phyloP scores from a whole-genome alignment of 2,797 vertebrate species.

The Helicolenus hilgendorfi region DNA sequence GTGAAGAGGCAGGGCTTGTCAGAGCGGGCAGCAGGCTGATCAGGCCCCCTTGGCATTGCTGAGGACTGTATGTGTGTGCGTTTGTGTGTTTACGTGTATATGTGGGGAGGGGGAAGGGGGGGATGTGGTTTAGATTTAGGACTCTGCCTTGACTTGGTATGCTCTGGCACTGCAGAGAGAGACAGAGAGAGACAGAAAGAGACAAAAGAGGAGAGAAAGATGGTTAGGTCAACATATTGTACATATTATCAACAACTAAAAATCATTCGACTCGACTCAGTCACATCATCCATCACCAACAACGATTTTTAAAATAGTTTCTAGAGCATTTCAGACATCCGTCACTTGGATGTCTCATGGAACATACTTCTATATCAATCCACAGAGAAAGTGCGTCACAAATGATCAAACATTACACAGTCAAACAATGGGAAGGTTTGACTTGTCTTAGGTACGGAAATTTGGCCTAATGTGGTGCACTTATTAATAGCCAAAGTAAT shows the following conservation, averaged over 20 bases:
- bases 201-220: background rate
- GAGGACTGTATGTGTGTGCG: slow-evolving; percentile 85
- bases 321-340: background rate
- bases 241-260: background rate
- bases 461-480: background rate
- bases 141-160: slow-evolving; percentile 92
- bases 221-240: background rate
- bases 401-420: background rate
- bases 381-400: background rate
- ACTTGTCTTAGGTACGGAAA: background rate
- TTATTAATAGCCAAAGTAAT: background rate
- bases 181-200: slow-evolving; percentile 11
- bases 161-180: slow-evolving; percentile 92
- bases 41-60: slow-evolving; percentile 97
- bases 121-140: slow-evolving; percentile 86
- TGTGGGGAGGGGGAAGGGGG: slow-evolving; percentile 47
- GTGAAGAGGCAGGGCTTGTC: slow-evolving; percentile 93
- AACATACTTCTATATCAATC: background rate
- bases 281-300: background rate
- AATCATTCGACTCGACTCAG: background rate
- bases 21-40: slow-evolving; percentile 92
- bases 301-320: background rate
- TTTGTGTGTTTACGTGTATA: slow-evolving; percentile 28
- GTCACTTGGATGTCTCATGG: background rate
- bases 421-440: background rate